These are phyloP conservation scores for Eupeodes latifasciatus DNA, from an alignment of 2,888 invertebrate species.

Conservation along the genomic window DNA sequence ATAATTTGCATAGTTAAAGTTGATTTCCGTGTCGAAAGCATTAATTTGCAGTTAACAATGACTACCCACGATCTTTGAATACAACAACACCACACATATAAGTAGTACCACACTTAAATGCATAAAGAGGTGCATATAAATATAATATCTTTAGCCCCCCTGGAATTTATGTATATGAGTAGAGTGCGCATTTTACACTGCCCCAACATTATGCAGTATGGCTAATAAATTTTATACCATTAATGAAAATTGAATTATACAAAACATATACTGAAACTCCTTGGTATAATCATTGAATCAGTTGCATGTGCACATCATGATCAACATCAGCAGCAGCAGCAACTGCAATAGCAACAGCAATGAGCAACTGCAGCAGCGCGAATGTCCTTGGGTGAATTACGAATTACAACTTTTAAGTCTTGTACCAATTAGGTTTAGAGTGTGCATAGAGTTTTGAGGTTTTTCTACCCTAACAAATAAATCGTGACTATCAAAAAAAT, in stretches of 20 bases:
- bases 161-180: conserved; percentile 8
- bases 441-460: conserved; percentile 39
- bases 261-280: conserved; percentile 17
- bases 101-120: conserved; percentile 10
- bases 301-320: conserved; percentile 41
- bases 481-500: conserved; percentile 49
- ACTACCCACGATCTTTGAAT: conserved; percentile 64
- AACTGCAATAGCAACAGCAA: background rate
- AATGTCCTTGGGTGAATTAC: conserved; percentile 72
- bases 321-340: conserved; percentile 13
- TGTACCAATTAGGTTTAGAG: conserved; percentile 53
- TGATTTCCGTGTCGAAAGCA: conserved; percentile 76
- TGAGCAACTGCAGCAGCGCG: background rate
- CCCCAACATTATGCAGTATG: conserved; percentile 37
- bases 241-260: conserved; percentile 73
- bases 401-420: conserved; percentile 47
- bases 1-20: conserved; percentile 73
- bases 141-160: conserved; percentile 48
- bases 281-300: conserved; percentile 49
- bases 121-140: conserved; percentile 16
- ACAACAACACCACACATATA: conserved; percentile 3
- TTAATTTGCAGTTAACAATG: conserved; percentile 75
- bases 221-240: conserved; percentile 72
- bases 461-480: conserved; percentile 37
- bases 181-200: conserved; percentile 11